phyloP scores from a whole-genome alignment of 2,797 vertebrate genomes.

The Scyliorhinus canicula region DNA sequence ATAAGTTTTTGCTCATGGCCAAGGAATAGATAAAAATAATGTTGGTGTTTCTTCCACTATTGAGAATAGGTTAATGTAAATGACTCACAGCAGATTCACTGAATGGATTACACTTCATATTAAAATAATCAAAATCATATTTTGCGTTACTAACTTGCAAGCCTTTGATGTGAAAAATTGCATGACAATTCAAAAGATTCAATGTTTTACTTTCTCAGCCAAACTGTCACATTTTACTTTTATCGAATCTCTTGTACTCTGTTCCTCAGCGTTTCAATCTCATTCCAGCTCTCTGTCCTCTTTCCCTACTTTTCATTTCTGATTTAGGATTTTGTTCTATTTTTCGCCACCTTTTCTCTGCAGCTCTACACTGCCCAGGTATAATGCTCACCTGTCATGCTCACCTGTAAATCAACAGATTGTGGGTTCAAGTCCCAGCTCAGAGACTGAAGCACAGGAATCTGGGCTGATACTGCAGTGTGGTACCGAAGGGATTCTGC shows the following conservation, averaged over 20 bases:
- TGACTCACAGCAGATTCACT: background rate
- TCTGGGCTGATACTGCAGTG: too few species aligned
- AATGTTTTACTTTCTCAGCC: background rate
- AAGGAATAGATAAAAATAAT: constrained; percentile 13
- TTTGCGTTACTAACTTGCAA: background rate
- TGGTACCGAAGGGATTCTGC: too few species aligned
- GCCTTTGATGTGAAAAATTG: background rate
- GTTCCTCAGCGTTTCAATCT: background rate
- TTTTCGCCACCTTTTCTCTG: background rate
- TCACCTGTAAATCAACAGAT: background rate
- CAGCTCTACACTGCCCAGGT: too few species aligned
- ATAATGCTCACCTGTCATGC: too few species aligned
- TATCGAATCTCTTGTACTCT: background rate
- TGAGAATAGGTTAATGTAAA: background rate
- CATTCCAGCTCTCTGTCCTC: background rate
- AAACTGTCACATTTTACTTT: background rate
- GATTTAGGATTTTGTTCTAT: background rate
- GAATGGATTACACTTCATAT: background rate
- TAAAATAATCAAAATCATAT: background rate
- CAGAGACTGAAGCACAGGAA: background rate
- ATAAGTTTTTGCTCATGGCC: background rate
- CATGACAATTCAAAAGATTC: background rate
- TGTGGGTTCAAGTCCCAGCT: background rate
- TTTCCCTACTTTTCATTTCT: background rate
- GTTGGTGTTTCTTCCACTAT: background rate